Evolutionary conservation across 2,888 invertebrate species (phyloP).

Genomic region (Rugalucina vietnamica): DNA sequence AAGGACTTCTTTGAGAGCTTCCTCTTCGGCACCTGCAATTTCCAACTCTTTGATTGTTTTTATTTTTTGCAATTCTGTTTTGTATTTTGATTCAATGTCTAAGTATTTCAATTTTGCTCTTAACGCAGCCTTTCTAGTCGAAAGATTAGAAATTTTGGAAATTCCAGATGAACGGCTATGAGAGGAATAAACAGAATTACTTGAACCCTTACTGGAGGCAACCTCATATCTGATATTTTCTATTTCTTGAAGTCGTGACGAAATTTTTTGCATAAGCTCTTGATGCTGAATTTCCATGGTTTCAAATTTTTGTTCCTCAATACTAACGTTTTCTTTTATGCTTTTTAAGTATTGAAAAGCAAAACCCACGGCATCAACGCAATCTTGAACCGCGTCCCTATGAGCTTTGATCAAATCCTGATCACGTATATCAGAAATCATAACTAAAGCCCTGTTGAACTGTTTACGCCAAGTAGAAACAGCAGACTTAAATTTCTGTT

Average conservation of each 20-base stretch:
- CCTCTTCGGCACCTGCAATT: background rate
- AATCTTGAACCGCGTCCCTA: too few relatives aligned
- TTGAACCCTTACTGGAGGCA: background rate
- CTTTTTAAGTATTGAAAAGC: background rate
- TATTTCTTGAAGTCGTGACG: background rate
- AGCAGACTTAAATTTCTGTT: background rate
- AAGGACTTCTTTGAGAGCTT: background rate
- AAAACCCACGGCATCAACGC: too few relatives aligned
- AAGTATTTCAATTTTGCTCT: background rate
- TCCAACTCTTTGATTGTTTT: background rate
- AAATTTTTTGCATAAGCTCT: background rate
- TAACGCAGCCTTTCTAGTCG: background rate
- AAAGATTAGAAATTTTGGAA: background rate
- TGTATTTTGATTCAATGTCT: background rate
- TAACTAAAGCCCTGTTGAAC: background rate
- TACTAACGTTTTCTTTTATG: background rate
- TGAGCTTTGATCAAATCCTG: too few relatives aligned
- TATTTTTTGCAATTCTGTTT: background rate
- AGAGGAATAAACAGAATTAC: background rate
- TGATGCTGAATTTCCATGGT: constrained; percentile 9
- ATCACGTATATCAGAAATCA: too few relatives aligned
- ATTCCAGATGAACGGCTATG: background rate
- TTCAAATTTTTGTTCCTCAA: too few relatives aligned
- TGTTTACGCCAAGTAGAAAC: background rate
- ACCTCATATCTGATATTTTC: background rate